Evolutionary conservation across 2,888 invertebrate species (phyloP).

Genomic region (Drosophila mettleri): DNA sequence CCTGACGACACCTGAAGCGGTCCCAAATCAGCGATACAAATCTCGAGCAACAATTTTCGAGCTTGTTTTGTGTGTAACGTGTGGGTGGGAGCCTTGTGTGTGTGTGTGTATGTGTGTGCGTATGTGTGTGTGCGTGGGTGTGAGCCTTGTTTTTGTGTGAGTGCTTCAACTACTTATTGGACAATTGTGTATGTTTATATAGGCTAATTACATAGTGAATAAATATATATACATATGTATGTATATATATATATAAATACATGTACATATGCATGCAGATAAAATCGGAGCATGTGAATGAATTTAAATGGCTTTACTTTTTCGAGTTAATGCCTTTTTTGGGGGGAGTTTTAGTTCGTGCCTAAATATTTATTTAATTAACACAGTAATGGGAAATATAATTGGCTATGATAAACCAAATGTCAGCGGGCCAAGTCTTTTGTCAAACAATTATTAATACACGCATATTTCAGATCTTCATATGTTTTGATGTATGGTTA

Average conservation of each 20-base stretch:
- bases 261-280: background rate
- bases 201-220: background rate
- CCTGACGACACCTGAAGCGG: slow-evolving; percentile 21
- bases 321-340: background rate
- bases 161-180: slow-evolving; percentile 9
- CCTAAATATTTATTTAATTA: slow-evolving; percentile 2
- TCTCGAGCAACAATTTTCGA: slow-evolving; percentile 61
- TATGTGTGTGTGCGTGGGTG: slow-evolving; percentile 1
- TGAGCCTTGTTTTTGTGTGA: background rate
- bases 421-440: slow-evolving; percentile 2
- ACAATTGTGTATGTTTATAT: slow-evolving; percentile 7
- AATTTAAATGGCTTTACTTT: background rate
- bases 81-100: background rate
- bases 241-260: background rate
- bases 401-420: slow-evolving; percentile 15
- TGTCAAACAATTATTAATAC: background rate
- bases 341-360: background rate
- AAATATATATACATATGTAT: background rate
- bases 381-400: background rate
- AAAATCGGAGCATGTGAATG: background rate
- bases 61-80: slow-evolving; percentile 37
- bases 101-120: slow-evolving; percentile 1
- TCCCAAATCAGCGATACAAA: slow-evolving; percentile 57
- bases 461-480: too few relatives aligned
- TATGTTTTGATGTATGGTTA: background rate